Conservation (phyloP, 2,113 vertebrate species). For the Otocyon megalotis region DNA sequence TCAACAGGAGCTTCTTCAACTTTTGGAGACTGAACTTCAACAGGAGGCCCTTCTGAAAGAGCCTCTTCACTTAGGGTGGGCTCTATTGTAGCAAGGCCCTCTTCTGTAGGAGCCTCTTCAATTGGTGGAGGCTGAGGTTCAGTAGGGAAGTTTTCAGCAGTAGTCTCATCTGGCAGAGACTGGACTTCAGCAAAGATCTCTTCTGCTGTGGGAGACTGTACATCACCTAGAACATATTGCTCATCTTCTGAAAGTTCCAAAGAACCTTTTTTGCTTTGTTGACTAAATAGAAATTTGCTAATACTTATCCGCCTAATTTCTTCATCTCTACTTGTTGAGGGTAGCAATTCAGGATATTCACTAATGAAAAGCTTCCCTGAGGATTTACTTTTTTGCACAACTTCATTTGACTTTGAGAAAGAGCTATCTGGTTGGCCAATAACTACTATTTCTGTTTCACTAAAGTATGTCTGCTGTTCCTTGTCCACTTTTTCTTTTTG, state of each 20-base stretch:
- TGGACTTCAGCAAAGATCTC: not conserved
- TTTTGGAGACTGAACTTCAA: not conserved
- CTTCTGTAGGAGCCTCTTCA: not conserved
- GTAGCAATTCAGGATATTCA: conserved; percentile 54
- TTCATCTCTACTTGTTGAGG: conserved; percentile 16
- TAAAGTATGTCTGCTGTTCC: conserved; percentile 67
- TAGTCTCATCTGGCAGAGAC: not conserved
- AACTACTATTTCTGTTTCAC: conserved; percentile 8
- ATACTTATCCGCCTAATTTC: not conserved
- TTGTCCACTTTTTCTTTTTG: conserved; percentile 63
- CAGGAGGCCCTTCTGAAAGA: not conserved
- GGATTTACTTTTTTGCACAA: not conserved
- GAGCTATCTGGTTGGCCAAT: not conserved
- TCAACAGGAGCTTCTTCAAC: not conserved
- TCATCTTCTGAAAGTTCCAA: not conserved
- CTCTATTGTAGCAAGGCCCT: not conserved
- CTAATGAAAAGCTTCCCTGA: conserved; percentile 24
- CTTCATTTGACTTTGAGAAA: conserved; percentile 38
- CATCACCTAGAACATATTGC: not conserved
- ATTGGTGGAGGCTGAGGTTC: not conserved
- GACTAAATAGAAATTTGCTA: not conserved
- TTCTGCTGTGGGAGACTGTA: not conserved
- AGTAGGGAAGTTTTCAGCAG: rapidly evolving
- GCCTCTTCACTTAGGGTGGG: not conserved
- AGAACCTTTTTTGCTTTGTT: not conserved